Evolutionary conservation across 2,888 invertebrate species (phyloP).

Genomic region (Matsumyia berberina): DNA sequence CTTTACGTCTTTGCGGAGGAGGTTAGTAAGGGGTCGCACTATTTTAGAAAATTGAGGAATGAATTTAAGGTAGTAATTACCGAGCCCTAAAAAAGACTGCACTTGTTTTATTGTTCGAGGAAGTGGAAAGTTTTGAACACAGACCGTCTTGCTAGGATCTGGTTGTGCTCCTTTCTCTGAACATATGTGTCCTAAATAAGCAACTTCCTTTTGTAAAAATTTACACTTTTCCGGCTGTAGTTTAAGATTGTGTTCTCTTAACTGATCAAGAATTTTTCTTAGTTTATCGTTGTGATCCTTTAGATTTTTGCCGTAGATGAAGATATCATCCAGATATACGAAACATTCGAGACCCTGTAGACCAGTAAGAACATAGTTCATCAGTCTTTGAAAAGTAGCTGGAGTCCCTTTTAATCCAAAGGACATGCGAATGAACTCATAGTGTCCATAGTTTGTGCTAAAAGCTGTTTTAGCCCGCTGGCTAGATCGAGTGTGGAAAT

Average conservation of each 20-base stretch:
- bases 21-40: not conserved
- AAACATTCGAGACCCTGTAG: not conserved
- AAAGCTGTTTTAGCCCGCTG: too few species aligned
- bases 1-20: constrained; percentile 5
- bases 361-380: not conserved
- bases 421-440: not conserved
- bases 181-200: not conserved
- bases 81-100: constrained; percentile 38
- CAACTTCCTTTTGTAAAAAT: too few species aligned
- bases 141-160: not conserved
- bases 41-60: constrained; percentile 42
- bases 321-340: not conserved
- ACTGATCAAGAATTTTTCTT: not conserved
- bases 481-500: constrained; percentile 68
- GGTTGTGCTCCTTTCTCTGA: not conserved
- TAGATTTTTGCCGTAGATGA: not conserved
- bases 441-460: constrained; percentile 66
- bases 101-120: constrained; percentile 13
- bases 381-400: not conserved
- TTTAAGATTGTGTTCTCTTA: not conserved
- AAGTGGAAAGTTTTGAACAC: not conserved
- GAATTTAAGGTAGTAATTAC: constrained; percentile 48
- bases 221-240: too few species aligned
- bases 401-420: not conserved
- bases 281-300: not conserved